Evolutionary conservation across 2,797 vertebrate species (phyloP).

Genomic region (Takifugu rubripes): DNA sequence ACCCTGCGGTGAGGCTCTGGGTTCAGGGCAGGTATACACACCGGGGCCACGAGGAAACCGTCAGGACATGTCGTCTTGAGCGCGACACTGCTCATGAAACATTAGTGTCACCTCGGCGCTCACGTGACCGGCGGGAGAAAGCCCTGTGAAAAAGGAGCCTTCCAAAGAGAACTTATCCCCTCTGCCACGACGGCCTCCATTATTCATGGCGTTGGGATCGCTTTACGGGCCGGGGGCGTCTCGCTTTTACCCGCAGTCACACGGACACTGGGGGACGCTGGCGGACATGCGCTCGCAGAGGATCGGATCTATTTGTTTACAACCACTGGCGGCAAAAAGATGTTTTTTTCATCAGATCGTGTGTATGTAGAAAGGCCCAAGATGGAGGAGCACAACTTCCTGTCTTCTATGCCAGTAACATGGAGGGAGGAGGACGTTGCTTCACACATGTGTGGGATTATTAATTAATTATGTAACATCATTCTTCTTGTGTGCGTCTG

Average conservation of each 20-base stretch:
- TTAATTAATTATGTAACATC: no score
- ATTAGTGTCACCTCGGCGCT: constrained; percentile 73
- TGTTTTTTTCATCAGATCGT: no score
- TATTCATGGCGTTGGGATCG: constrained; percentile 92
- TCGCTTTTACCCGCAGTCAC: constrained; percentile 71
- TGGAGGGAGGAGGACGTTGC: not conserved
- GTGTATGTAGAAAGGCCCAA: not conserved
- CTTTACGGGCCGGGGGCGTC: constrained; percentile 81
- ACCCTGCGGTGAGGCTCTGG: constrained; percentile 55
- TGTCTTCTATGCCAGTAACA: not conserved
- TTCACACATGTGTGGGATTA: no score
- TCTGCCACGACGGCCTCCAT: constrained; percentile 81
- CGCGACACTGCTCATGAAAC: constrained; percentile 81
- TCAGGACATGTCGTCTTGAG: constrained; percentile 44
- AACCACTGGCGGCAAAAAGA: constrained; percentile 1
- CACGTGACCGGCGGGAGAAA: constrained; percentile 81
- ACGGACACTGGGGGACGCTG: constrained; percentile 22
- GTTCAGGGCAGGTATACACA: constrained; percentile 35
- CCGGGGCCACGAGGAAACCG: constrained; percentile 30
- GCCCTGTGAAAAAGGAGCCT: constrained; percentile 82
- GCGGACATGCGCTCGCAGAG: constrained; percentile 6
- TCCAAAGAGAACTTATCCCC: constrained; percentile 78
- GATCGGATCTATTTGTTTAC: constrained; percentile 11
- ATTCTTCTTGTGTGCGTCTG: no score
- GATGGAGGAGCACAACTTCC: not conserved